Percentiles rank a stretch among this genome's conserved stretches.
Conservation (phyloP, 2,797 vertebrate species). For the Lophotriccus pileatus region DNA sequence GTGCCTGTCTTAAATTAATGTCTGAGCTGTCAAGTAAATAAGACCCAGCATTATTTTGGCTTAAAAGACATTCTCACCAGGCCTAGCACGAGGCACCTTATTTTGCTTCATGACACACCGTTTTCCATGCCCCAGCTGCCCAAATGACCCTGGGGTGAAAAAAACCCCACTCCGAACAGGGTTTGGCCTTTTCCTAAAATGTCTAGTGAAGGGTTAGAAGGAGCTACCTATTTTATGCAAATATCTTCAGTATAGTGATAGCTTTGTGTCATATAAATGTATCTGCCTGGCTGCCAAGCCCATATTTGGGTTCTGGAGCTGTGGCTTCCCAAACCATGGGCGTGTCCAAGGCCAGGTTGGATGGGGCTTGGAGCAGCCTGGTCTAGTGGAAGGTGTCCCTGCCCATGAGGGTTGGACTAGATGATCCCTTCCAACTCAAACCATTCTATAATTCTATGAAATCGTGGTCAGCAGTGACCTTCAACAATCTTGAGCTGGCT, state of each 20-base stretch:
- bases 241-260: background rate
- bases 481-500: background rate
- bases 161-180: background rate
- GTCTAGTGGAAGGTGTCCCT: background rate
- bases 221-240: background rate
- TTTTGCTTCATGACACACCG: conserved; percentile 11
- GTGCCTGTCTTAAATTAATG: conserved; percentile 72
- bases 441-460: background rate
- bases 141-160: background rate
- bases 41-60: conserved; percentile 57
- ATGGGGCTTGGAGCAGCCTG: background rate
- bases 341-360: background rate
- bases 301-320: background rate
- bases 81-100: background rate
- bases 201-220: background rate
- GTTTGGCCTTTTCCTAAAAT: background rate
- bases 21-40: conserved; percentile 72
- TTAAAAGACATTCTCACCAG: conserved; percentile 52
- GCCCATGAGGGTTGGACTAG: background rate
- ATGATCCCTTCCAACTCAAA: background rate
- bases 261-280: background rate
- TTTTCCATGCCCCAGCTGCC: background rate
- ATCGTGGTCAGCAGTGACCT: background rate
- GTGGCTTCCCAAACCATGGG: background rate
- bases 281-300: background rate